Conservation (phyloP, 2,888 invertebrate species). For the Neocrepidodera transversa region DNA sequence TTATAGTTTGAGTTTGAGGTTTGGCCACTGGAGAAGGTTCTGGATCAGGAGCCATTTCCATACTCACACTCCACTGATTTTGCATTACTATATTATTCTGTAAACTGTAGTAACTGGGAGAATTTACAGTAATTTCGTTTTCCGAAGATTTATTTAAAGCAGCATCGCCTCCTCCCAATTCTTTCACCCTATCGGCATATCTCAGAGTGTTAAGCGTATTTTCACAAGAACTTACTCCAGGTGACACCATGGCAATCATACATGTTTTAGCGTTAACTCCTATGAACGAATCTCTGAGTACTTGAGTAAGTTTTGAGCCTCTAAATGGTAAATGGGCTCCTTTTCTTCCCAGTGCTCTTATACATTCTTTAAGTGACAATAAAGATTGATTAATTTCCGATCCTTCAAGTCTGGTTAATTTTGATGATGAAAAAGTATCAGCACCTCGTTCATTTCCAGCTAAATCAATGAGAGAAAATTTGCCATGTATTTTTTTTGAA, state of each 20-base stretch:
- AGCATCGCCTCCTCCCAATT: constrained; percentile 79
- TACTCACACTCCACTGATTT: neutral
- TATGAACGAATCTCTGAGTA: constrained; percentile 93
- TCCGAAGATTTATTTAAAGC: constrained; percentile 27
- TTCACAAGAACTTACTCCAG: constrained; percentile 94
- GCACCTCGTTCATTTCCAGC: constrained; percentile 98
- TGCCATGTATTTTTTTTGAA: constrained; percentile 86
- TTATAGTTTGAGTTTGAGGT: constrained; percentile 4
- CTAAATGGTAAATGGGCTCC: constrained; percentile 97
- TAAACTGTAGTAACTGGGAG: constrained; percentile 31
- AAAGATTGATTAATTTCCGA: constrained; percentile 98
- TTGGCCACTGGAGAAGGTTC: neutral
- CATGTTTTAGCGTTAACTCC: constrained; percentile 97
- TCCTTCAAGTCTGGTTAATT: constrained; percentile 94
- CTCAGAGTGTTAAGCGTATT: constrained; percentile 97
- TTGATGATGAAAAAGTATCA: constrained; percentile 94
- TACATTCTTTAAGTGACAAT: constrained; percentile 97
- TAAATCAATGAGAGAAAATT: constrained; percentile 97
- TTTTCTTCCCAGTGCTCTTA: constrained; percentile 92
- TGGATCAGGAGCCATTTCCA: neutral
- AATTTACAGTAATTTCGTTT: constrained; percentile 26
- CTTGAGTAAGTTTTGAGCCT: constrained; percentile 94
- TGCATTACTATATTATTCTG: constrained; percentile 16
- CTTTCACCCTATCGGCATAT: constrained; percentile 97
- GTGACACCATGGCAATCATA: constrained; percentile 99